These are phyloP conservation scores for Bergia puertoricense DNA, from an alignment of 92 coral and sea anemone species.

Conservation along the genomic window DNA sequence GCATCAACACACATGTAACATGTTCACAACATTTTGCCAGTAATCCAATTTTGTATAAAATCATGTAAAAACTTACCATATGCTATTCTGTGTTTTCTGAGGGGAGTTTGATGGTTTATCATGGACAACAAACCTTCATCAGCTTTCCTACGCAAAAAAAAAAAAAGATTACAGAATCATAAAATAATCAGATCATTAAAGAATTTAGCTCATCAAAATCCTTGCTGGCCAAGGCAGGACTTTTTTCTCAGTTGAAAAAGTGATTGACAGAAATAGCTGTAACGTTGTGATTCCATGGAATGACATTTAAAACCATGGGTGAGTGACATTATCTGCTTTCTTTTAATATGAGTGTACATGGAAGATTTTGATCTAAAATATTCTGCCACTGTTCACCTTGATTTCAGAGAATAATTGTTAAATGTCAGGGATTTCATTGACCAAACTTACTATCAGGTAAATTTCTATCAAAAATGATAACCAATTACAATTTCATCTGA, in stretches of 20 bases:
- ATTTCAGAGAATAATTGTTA: no score
- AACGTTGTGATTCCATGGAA: no score
- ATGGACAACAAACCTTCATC: conserved; percentile 94
- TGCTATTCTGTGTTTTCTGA: conserved; percentile 97
- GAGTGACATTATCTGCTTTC: no score
- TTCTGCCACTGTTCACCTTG: no score
- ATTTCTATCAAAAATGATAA: no score
- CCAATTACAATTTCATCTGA: neutral
- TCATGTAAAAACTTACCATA: conserved; percentile 72
- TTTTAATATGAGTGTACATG: no score
- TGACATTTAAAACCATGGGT: no score
- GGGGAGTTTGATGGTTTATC: conserved; percentile 83
- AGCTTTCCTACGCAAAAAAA: conserved; percentile 71
- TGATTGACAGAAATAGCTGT: no score
- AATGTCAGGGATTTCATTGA: no score
- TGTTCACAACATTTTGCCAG: neutral
- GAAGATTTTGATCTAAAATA: no score
- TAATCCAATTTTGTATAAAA: neutral
- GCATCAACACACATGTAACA: neutral
- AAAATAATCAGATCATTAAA: neutral
- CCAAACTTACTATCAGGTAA: no score
- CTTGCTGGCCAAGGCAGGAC: neutral
- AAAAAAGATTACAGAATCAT: neutral
- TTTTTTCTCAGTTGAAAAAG: no score
- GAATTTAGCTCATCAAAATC: neutral